phyloP scores from a whole-genome alignment of 2,113 vertebrate species.

The Sitta europaea region DNA sequence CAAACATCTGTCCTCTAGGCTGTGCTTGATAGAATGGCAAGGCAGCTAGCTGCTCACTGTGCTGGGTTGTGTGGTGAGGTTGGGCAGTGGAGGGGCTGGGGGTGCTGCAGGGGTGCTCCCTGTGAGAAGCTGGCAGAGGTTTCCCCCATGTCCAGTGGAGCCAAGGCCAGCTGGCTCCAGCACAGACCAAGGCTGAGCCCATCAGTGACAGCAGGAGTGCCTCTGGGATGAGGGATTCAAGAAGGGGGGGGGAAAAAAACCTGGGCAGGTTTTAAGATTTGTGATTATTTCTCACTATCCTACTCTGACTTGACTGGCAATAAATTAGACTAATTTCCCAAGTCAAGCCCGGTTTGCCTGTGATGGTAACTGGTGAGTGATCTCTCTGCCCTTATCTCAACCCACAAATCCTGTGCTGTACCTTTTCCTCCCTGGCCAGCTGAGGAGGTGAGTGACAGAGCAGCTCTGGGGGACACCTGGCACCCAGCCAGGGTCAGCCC shows the following conservation, averaged over 20 bases:
- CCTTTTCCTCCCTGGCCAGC: background rate
- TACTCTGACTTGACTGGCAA: background rate
- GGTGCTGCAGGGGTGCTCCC: background rate
- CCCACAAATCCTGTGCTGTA: background rate
- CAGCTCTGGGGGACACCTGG: background rate
- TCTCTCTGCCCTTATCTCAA: background rate
- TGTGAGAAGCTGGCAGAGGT: background rate
- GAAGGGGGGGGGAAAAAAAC: rapidly evolving
- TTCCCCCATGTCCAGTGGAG: no score
- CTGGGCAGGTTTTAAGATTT: background rate
- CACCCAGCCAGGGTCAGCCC: background rate
- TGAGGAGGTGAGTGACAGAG: background rate
- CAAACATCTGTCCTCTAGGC: conserved; percentile 57
- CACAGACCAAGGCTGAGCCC: background rate
- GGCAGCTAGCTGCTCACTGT: background rate
- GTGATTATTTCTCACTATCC: background rate
- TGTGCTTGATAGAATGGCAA: conserved; percentile 8
- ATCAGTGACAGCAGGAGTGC: background rate
- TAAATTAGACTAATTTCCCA: background rate
- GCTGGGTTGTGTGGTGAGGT: background rate
- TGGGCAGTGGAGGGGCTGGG: background rate
- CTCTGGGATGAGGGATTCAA: background rate
- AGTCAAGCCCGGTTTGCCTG: background rate
- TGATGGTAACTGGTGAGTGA: background rate
- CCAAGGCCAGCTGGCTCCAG: background rate